A percentile compares a stretch with the other conserved stretches of the same genome.
Conservation (phyloP, 2,113 vertebrate genomes). For the Phainopepla nitens region DNA sequence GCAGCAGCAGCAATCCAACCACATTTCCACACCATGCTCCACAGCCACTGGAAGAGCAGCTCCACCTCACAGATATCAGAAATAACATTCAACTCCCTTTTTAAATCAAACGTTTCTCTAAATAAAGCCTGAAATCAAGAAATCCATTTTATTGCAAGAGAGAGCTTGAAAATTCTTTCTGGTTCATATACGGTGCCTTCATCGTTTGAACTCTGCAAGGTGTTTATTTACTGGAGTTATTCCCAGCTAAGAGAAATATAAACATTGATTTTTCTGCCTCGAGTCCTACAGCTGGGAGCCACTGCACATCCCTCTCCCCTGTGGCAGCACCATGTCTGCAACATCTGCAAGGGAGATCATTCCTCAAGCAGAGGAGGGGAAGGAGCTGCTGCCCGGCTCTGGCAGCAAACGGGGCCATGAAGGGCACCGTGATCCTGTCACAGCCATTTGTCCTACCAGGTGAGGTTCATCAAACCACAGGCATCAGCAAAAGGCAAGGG, state of each 20-base stretch:
- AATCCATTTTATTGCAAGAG: slow-evolving; percentile 9
- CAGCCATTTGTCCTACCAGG: background rate
- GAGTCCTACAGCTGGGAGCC: background rate
- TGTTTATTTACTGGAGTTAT: slow-evolving; percentile 25
- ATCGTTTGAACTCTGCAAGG: background rate
- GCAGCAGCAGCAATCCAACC: background rate
- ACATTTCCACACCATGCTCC: background rate
- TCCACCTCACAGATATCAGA: background rate
- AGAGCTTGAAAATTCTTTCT: background rate
- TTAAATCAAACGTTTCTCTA: background rate
- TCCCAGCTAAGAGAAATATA: slow-evolving; percentile 7
- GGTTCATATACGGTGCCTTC: background rate
- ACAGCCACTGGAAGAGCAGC: background rate
- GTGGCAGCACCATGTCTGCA: background rate
- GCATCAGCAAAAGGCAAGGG: background rate
- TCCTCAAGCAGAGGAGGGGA: background rate
- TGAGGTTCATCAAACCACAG: background rate
- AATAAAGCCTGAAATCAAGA: background rate
- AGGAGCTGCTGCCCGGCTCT: background rate
- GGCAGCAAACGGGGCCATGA: background rate
- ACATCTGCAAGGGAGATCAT: background rate
- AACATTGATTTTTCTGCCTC: slow-evolving; percentile 47
- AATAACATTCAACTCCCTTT: background rate
- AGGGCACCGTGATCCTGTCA: background rate
- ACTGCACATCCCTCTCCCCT: background rate